Evolutionary conservation across 2,888 invertebrate species (phyloP).

Genomic region (Tenthredo mesomela): DNA sequence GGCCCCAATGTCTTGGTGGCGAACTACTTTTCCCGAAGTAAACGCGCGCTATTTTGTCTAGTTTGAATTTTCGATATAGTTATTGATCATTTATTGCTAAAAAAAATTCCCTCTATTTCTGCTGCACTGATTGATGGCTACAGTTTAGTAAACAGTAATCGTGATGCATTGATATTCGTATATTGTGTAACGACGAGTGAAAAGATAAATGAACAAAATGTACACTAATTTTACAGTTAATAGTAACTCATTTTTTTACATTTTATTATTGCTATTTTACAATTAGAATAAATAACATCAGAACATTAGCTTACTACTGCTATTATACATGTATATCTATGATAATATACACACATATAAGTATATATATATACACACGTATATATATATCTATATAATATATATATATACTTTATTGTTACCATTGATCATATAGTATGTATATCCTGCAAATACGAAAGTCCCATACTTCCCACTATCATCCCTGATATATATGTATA

Average conservation of each 20-base stretch:
- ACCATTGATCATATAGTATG: conserved; percentile 59
- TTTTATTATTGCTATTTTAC: conserved; percentile 70
- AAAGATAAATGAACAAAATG: not conserved
- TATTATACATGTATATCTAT: conserved; percentile 57
- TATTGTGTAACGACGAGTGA: conserved; percentile 7
- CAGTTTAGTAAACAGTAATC: too few species aligned
- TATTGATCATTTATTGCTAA: too few species aligned
- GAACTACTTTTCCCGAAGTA: too few species aligned
- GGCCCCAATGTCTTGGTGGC: not conserved
- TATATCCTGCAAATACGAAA: conserved; percentile 55
- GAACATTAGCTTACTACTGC: conserved; percentile 67
- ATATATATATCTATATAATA: conserved; percentile 50
- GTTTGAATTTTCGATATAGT: too few species aligned
- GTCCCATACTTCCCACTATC: not conserved
- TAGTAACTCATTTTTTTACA: conserved; percentile 35
- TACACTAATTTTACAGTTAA: conserved; percentile 23
- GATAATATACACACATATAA: conserved; percentile 59
- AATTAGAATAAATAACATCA: conserved; percentile 73
- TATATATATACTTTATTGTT: conserved; percentile 54
- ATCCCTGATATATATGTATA: not conserved
- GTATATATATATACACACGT: not conserved
- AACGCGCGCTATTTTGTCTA: too few species aligned
- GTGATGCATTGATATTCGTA: not conserved
- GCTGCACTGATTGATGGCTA: too few species aligned
- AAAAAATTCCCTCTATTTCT: too few species aligned